Evolutionary conservation across 1,140 invertebrate genomes (phyloP), one percentile per base, ranked within the genome.

Genomic region (Papilio polytes): DNA sequence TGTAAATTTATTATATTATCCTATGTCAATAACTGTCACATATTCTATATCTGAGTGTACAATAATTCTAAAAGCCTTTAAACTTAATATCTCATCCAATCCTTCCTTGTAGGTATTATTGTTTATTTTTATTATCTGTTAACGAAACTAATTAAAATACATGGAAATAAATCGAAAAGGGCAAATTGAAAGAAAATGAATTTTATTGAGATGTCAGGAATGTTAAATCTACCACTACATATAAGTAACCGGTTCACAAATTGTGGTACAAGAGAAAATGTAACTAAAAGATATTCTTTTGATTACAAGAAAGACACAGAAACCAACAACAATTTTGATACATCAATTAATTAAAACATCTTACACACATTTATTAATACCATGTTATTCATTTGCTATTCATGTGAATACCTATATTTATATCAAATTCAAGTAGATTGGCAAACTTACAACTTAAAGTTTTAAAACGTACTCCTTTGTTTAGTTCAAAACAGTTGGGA

Each of bases 401-500:
- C 26, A 26, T 26, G 26, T 26, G 2, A 26, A 26, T 26, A 26
- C 26, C 26, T 26, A 26, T 26, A 26, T 26, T 26, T 26, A 26
- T 26, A 26, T 36, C 4, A 3, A 56, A 56, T 6, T 66, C 12
- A 66, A 31, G 22, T 8, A 36, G 4, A 70, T 13, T 70, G 2
- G 13, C 13, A 70, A 18, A 10, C 31, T 15, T 70, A 12, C 31
- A 70, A 70, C 22, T 31, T 31, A 31, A 70, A 31, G 12, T 31
- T 1, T 44, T 22, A 74, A 74, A 74, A 74, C 9, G 44, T 26
- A 76, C 8, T 53, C n/a, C 74, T 76, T 76, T 70, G 63, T 70
- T 36, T 76, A 74, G 74, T 18, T 70, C 63, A 85, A 81, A 86
- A 81, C 78, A 82, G 83, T 83, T 80, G 84, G 83, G 85, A 87